A percentile compares a stretch with the other conserved stretches of the same genome.
phyloP scores from a whole-genome alignment of 2,797 vertebrate genomes.

The Sylvilagus floridanus region DNA sequence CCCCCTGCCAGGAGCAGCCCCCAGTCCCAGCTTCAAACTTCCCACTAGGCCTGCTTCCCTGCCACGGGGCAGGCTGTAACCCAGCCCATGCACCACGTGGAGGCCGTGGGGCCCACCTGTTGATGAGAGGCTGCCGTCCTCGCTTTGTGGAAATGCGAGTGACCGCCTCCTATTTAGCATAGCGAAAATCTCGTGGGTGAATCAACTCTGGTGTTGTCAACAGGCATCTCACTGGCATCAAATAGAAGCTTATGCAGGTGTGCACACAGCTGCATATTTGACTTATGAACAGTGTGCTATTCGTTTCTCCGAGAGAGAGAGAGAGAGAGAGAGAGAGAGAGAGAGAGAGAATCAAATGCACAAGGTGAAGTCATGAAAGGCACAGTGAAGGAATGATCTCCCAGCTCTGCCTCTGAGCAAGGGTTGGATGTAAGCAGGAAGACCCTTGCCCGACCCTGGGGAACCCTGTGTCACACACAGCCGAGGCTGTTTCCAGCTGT shows the following conservation, averaged over 20 bases:
- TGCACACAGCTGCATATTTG: background rate
- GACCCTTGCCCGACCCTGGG: accelerated
- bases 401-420: background rate
- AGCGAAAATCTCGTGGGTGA: background rate
- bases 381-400: background rate
- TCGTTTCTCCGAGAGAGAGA: background rate
- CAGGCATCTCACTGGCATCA: accelerated
- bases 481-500: too few relatives aligned
- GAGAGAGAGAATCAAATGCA: background rate
- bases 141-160: accelerated
- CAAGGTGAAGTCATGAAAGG: background rate
- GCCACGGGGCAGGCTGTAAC: constrained; percentile 74
- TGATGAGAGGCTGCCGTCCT: background rate
- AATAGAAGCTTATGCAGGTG: accelerated
- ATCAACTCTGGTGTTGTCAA: accelerated
- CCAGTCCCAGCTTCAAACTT: background rate
- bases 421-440: too few relatives aligned
- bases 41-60: background rate
- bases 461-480: accelerated
- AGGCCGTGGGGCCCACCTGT: too few relatives aligned
- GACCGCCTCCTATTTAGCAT: accelerated
- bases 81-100: background rate
- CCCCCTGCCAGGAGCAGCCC: background rate
- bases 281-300: accelerated
- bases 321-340: background rate